phyloP scores from a whole-genome alignment of 2,113 vertebrate genomes.

The Gavia stellata region DNA sequence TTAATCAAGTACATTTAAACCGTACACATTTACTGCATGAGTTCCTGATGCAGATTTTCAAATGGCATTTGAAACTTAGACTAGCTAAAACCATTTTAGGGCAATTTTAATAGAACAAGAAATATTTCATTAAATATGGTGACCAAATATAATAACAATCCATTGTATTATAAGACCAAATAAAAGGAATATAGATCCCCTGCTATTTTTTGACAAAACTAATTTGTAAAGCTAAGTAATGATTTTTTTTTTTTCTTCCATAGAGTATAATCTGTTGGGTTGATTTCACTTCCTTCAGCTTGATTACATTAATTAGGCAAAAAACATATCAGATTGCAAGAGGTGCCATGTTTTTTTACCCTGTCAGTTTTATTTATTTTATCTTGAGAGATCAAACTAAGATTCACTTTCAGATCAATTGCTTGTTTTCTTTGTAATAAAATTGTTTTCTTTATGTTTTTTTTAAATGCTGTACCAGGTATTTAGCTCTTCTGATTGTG shows the following conservation, averaged over 20 bases:
- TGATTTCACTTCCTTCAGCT: slow-evolving; percentile 44
- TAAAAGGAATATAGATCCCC: not conserved
- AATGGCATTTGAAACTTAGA: not conserved
- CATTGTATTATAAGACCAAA: not conserved
- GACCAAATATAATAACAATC: not conserved
- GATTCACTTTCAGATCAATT: not conserved
- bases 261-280: not conserved
- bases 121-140: not conserved
- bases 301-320: slow-evolving; percentile 60
- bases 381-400: not conserved
- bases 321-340: not conserved
- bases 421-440: slow-evolving; percentile 3
- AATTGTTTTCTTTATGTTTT: not conserved
- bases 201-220: not conserved
- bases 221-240: not conserved
- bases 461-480: not conserved
- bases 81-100: not conserved
- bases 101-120: not conserved
- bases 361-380: not conserved
- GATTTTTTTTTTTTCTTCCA: not conserved
- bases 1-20: not conserved
- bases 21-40: not conserved
- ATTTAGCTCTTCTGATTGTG: slow-evolving; percentile 49
- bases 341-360: not conserved
- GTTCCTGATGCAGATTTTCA: not conserved